Conservation (phyloP, 2,797 vertebrate species). For the Poeciliopsis turneri region DNA sequence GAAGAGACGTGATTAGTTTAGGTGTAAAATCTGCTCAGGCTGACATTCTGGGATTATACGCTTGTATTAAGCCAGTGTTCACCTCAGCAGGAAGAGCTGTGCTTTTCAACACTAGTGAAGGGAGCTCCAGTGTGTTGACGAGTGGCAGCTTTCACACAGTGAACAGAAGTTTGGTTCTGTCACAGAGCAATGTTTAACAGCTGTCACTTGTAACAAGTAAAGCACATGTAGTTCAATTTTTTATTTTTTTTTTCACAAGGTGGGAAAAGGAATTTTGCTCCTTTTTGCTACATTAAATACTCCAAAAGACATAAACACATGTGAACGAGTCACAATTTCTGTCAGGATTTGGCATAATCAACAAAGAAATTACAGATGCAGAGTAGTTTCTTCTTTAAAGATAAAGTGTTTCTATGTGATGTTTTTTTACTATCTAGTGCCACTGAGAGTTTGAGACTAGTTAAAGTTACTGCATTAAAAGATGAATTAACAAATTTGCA, state of each 20-base stretch:
- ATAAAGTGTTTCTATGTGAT: background rate
- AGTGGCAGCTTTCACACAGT: background rate
- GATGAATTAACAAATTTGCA: background rate
- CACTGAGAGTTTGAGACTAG: background rate
- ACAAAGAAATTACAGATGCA: background rate
- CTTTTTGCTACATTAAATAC: background rate
- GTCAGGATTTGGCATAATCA: background rate
- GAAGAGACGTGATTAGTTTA: background rate
- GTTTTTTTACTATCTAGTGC: background rate
- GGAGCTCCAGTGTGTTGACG: background rate
- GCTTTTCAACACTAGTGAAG: background rate
- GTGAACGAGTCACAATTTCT: background rate
- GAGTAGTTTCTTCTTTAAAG: background rate
- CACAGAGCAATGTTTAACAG: background rate
- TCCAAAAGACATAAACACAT: background rate
- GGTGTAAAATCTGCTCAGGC: background rate
- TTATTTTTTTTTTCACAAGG: background rate
- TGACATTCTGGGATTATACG: background rate
- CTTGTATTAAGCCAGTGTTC: background rate
- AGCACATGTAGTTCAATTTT: background rate
- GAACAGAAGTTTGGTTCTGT: background rate
- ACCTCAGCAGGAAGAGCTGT: background rate
- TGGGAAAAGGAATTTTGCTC: background rate
- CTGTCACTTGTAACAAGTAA: background rate
- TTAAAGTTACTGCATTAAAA: background rate